phyloP scores from a whole-genome alignment of 2,113 vertebrate species.

The Hyperopisus bebe region DNA sequence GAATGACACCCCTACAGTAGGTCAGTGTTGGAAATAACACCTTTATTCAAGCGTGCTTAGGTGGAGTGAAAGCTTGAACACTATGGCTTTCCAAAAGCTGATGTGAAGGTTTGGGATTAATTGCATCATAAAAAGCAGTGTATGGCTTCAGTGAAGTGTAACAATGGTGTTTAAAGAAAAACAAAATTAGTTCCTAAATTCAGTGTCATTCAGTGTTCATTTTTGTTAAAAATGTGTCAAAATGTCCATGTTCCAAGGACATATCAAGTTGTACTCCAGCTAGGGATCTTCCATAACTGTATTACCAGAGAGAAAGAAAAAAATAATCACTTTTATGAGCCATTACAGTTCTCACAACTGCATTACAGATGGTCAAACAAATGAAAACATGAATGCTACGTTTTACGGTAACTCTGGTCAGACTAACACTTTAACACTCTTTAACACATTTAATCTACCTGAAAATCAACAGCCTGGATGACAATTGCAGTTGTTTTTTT shows the following conservation, averaged over 20 bases:
- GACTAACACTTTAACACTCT: not conserved
- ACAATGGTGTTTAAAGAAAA: not conserved
- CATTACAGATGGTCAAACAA: not conserved
- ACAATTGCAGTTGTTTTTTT: not conserved
- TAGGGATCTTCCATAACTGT: not conserved
- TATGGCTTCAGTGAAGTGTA: not conserved
- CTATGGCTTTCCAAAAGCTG: not conserved
- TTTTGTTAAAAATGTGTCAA: not conserved
- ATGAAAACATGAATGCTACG: not conserved
- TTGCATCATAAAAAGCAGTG: not conserved
- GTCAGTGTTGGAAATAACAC: not conserved
- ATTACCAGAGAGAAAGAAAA: not conserved
- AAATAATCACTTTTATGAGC: not conserved
- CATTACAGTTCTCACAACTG: not conserved
- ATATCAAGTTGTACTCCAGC: not conserved
- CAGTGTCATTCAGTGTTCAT: too few species aligned
- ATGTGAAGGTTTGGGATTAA: not conserved
- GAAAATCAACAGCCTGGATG: not conserved
- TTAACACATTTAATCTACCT: not conserved
- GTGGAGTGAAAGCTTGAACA: not conserved
- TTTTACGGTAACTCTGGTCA: not conserved
- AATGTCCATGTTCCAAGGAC: not conserved
- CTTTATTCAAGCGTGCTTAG: not conserved
- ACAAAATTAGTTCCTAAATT: not conserved
- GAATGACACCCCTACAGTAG: not conserved